Evolutionary conservation across 2,888 invertebrate genomes (phyloP).

Genomic region (Tachystola acroxantha): DNA sequence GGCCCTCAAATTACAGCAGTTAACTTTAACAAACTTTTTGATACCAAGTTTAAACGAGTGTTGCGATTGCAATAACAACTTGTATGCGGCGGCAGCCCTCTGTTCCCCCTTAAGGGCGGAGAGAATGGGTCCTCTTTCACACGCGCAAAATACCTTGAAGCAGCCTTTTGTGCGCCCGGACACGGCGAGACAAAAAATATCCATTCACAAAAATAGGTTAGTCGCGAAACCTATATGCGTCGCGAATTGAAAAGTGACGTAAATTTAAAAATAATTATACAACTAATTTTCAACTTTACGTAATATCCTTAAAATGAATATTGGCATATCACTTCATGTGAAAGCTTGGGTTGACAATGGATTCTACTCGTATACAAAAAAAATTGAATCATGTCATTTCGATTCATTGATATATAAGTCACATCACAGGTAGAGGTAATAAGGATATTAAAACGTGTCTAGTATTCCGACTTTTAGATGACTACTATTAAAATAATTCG

Average conservation of each 20-base stretch:
- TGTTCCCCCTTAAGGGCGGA: slow-evolving; percentile 57
- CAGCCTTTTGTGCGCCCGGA: slow-evolving; percentile 52
- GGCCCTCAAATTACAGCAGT: too few species aligned
- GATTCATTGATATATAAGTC: slow-evolving; percentile 25
- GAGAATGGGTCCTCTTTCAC: slow-evolving; percentile 70
- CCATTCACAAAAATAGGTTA: slow-evolving; percentile 78
- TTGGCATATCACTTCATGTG: not conserved
- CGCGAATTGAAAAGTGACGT: not conserved
- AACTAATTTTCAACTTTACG: slow-evolving; percentile 23
- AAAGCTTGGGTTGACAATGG: not conserved
- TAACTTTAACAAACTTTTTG: too few species aligned
- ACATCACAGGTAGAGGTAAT: slow-evolving; percentile 10
- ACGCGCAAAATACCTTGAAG: slow-evolving; percentile 71
- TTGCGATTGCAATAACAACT: too few species aligned
- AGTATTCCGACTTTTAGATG: not conserved
- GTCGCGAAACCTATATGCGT: slow-evolving; percentile 44
- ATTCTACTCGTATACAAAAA: not conserved
- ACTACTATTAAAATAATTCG: not conserved
- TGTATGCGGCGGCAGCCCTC: too few species aligned
- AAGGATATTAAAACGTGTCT: not conserved
- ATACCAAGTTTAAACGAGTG: too few species aligned
- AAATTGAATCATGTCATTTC: slow-evolving; percentile 7
- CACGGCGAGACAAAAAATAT: slow-evolving; percentile 56
- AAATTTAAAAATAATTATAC: not conserved
- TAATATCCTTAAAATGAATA: not conserved